Percentiles rank a stretch among this genome's conserved stretches.
phyloP scores from a whole-genome alignment of 2,888 invertebrate genomes.

The Morpho helenor region DNA sequence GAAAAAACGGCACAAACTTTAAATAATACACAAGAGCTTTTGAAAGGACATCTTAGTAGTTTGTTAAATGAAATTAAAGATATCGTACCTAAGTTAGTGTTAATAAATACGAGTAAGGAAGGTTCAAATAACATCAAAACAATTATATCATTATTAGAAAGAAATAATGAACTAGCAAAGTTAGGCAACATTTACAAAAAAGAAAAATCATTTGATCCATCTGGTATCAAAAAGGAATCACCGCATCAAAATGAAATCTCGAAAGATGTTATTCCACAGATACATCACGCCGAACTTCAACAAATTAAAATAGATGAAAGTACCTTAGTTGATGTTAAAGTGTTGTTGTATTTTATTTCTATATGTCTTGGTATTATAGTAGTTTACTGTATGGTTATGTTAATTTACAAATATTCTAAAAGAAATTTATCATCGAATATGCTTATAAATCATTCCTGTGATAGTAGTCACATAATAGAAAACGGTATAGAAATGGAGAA shows the following conservation, averaged over 20 bases:
- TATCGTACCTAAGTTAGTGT: background rate
- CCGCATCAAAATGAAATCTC: background rate
- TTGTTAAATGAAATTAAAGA: slow-evolving; percentile 4
- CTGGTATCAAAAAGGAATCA: background rate
- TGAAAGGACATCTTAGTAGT: background rate
- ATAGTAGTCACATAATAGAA: background rate
- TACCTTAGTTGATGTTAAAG: slow-evolving; percentile 3
- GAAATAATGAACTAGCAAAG: slow-evolving; percentile 11
- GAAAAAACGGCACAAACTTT: background rate
- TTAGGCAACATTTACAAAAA: slow-evolving; percentile 11
- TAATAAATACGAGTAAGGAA: slow-evolving; percentile 5
- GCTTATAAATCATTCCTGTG: background rate
- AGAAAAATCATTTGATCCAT: background rate
- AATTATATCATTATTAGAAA: slow-evolving; percentile 10
- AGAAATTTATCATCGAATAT: background rate
- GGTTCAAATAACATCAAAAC: slow-evolving; percentile 8
- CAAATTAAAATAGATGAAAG: background rate
- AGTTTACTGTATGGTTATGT: slow-evolving; percentile 5
- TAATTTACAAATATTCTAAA: too few relatives aligned
- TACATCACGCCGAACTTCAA: background rate
- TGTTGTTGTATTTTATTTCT: slow-evolving; percentile 11
- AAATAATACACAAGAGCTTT: slow-evolving; percentile 1
- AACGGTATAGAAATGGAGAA: background rate
- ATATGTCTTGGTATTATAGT: slow-evolving; percentile 7
- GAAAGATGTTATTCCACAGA: background rate